phyloP scores from a whole-genome alignment of 2,888 invertebrate genomes.

The Blastobasis adustella region DNA sequence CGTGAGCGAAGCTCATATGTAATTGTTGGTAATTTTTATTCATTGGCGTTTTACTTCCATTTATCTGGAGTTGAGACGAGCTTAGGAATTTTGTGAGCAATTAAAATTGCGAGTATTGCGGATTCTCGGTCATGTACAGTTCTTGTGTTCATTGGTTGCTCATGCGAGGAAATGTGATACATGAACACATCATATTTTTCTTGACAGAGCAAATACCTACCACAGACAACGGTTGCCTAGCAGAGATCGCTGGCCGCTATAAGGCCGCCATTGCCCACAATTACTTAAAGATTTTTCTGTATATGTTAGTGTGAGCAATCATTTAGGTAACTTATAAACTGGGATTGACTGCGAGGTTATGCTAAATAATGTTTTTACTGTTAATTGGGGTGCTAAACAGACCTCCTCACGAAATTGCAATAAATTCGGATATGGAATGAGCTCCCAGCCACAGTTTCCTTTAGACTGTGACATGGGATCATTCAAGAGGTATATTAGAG shows the following conservation, averaged over 20 bases:
- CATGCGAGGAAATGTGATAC: not conserved
- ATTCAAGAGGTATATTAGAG: too few relatives aligned
- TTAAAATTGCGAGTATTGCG: constrained; percentile 16
- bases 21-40: constrained; percentile 32
- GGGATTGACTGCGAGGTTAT: too few relatives aligned
- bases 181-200: not conserved
- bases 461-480: too few relatives aligned
- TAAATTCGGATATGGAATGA: too few relatives aligned
- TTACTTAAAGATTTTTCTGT: too few relatives aligned
- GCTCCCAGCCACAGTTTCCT: too few relatives aligned
- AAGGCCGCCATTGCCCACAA: not conserved
- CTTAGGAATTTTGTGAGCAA: constrained; percentile 21
- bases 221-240: not conserved
- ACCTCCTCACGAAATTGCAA: too few relatives aligned
- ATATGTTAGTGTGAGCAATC: too few relatives aligned
- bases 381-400: too few relatives aligned
- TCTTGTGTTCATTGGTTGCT: not conserved
- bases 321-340: too few relatives aligned
- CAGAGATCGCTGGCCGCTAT: not conserved
- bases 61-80: constrained; percentile 14
- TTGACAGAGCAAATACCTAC: not conserved
- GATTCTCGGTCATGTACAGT: not conserved
- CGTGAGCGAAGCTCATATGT: constrained; percentile 41
- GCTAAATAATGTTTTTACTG: too few relatives aligned
- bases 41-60: constrained; percentile 20